Conservation (phyloP, 64 coral and sea anemone species). For the Acropora yongei region DNA sequence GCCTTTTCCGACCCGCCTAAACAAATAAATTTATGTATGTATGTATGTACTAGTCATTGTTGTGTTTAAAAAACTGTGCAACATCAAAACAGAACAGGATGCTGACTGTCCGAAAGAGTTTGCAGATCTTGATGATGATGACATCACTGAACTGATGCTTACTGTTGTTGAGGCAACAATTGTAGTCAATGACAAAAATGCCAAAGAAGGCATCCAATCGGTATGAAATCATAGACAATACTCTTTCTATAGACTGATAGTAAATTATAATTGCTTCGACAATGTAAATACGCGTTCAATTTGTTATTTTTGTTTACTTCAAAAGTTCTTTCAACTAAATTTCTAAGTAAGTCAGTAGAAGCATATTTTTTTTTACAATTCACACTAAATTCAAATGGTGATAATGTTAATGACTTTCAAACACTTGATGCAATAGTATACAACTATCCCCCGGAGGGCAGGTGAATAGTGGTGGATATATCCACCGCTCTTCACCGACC, state of each 20-base stretch:
- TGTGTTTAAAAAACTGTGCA: slow-evolving; percentile 2
- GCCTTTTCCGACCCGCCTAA: no score
- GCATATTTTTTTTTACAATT: no score
- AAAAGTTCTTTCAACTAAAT: neutral
- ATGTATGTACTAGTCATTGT: no score
- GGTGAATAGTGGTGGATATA: no score
- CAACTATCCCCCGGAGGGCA: no score
- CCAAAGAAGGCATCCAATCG: slow-evolving; percentile 34
- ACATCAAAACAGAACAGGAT: slow-evolving; percentile 56
- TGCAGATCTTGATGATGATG: slow-evolving; percentile 61
- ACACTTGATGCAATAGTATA: neutral
- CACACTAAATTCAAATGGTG: neutral
- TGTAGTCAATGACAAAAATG: slow-evolving; percentile 60
- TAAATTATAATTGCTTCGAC: neutral
- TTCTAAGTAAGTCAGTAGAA: no score
- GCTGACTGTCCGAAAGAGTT: slow-evolving; percentile 20
- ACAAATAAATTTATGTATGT: no score
- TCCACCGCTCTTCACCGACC: no score
- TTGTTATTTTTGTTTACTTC: slow-evolving; percentile 29
- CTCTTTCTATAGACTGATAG: slow-evolving; percentile 35
- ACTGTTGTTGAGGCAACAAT: slow-evolving; percentile 69
- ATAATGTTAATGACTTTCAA: neutral
- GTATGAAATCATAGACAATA: slow-evolving; percentile 14
- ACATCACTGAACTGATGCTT: slow-evolving; percentile 54
- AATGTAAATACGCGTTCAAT: slow-evolving; percentile 16